These are phyloP conservation scores for Diadumene lineata DNA, from an alignment of 92 coral and sea anemone genomes.

Conservation along the genomic window DNA sequence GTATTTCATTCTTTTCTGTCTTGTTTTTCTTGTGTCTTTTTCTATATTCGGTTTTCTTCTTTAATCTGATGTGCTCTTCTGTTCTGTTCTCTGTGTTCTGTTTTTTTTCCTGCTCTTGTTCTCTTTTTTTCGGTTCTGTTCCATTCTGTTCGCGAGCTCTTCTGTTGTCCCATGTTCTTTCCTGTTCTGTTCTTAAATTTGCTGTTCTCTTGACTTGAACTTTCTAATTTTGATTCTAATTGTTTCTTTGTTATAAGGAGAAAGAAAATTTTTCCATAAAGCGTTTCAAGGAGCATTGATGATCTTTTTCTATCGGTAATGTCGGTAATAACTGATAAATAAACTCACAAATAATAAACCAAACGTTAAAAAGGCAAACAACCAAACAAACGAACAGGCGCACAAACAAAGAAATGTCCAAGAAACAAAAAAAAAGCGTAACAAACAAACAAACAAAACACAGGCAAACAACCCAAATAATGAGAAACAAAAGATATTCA, in stretches of 20 bases:
- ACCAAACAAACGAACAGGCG: not conserved
- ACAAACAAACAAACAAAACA: too few species aligned
- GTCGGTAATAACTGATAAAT: not conserved
- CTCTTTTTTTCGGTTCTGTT: not conserved
- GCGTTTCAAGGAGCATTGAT: slow-evolving; percentile 96
- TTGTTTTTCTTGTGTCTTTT: too few species aligned
- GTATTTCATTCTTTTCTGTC: too few species aligned
- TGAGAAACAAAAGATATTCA: too few species aligned
- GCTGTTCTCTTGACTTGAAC: not conserved
- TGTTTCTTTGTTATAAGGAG: slow-evolving; percentile 58
- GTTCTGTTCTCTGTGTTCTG: not conserved
- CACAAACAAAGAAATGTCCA: not conserved
- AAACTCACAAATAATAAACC: not conserved
- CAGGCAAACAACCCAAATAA: too few species aligned
- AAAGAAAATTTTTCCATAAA: slow-evolving; percentile 79
- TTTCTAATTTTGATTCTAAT: not conserved
- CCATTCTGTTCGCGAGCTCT: not conserved
- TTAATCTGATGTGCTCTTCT: not conserved
- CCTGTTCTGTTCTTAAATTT: not conserved
- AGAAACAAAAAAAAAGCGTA: too few species aligned
- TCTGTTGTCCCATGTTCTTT: not conserved
- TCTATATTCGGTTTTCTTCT: too few species aligned
- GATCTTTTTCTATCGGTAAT: slow-evolving; percentile 90
- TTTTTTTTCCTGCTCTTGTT: not conserved
- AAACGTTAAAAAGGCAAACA: not conserved